phyloP scores from a whole-genome alignment of 2,888 invertebrate genomes.

The Lordiphosa fenestrarum region DNA sequence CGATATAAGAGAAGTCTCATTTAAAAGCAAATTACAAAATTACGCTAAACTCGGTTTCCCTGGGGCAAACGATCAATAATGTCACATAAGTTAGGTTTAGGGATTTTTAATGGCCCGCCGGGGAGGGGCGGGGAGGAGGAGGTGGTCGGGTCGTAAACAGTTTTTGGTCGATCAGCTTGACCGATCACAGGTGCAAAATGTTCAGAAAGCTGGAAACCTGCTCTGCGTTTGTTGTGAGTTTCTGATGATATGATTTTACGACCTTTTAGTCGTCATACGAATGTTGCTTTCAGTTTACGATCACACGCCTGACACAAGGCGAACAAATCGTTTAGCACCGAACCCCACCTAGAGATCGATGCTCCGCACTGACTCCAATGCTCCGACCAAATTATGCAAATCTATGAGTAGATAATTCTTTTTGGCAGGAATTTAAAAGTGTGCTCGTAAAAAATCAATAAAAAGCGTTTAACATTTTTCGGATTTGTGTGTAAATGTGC shows the following conservation, averaged over 20 bases:
- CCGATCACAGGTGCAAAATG: slow-evolving; percentile 59
- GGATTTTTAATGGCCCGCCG: slow-evolving; percentile 18
- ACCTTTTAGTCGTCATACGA: slow-evolving; percentile 38
- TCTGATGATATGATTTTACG: slow-evolving; percentile 62
- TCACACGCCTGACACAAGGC: slow-evolving; percentile 43
- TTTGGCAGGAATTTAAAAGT: slow-evolving; percentile 32
- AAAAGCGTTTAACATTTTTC: slow-evolving; percentile 36
- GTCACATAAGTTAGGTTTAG: slow-evolving; percentile 65
- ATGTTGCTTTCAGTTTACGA: slow-evolving; percentile 56
- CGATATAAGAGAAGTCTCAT: slow-evolving; percentile 5
- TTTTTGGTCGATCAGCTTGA: slow-evolving; percentile 3
- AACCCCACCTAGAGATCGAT: slow-evolving; percentile 5
- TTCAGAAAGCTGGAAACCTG: slow-evolving; percentile 39
- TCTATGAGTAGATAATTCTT: slow-evolving; percentile 37
- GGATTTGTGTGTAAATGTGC: slow-evolving; percentile 9
- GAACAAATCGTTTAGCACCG: slow-evolving; percentile 69
- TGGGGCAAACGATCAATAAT: slow-evolving; percentile 67
- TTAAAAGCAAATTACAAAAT: slow-evolving; percentile 65
- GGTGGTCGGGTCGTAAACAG: slow-evolving; percentile 17
- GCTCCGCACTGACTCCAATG: slow-evolving; percentile 16
- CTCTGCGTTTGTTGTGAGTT: slow-evolving; percentile 39
- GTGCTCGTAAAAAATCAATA: slow-evolving; percentile 57
- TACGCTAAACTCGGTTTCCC: slow-evolving; percentile 58
- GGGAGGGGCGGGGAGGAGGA: slow-evolving; percentile 9
- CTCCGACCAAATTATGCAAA: slow-evolving; percentile 50